Percentiles rank a stretch among this genome's conserved stretches.
These are phyloP conservation scores for Chrysopilus asiliformis DNA, from an alignment of 2,888 invertebrate species.

Conservation along the genomic window DNA sequence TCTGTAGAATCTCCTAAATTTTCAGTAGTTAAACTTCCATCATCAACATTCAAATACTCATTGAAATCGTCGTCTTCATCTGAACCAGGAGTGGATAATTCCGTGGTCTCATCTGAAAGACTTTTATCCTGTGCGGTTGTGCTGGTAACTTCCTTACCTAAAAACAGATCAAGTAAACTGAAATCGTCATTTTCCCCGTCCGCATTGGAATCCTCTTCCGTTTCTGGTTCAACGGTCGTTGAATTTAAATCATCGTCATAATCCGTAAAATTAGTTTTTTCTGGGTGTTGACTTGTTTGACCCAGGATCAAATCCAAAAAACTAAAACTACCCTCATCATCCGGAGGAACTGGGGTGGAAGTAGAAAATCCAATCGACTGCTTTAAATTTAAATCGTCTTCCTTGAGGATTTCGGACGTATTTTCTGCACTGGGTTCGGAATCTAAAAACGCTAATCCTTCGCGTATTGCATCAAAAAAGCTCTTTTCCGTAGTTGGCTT, in stretches of 20 bases:
- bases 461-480: conserved; percentile 29
- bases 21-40: not conserved
- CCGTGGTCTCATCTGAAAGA: not conserved
- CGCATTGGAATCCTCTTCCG: too few relatives aligned
- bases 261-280: too few relatives aligned
- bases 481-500: conserved; percentile 24
- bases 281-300: not conserved
- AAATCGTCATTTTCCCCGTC: conserved; percentile 5
- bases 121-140: not conserved
- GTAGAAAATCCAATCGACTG: not conserved
- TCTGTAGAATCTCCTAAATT: not conserved
- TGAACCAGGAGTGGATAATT: not conserved
- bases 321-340: conserved; percentile 22
- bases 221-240: too few relatives aligned
- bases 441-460: conserved; percentile 32
- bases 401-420: conserved; percentile 16
- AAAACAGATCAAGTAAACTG: conserved; percentile 5
- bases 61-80: conserved; percentile 2
- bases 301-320: conserved; percentile 26
- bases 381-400: not conserved
- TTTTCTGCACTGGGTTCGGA: conserved; percentile 20
- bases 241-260: too few relatives aligned
- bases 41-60: too few relatives aligned
- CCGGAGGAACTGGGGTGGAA: conserved; percentile 4
- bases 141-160: not conserved